phyloP scores from a whole-genome alignment of 1,140 invertebrate species.

The Amyelois transitella region DNA sequence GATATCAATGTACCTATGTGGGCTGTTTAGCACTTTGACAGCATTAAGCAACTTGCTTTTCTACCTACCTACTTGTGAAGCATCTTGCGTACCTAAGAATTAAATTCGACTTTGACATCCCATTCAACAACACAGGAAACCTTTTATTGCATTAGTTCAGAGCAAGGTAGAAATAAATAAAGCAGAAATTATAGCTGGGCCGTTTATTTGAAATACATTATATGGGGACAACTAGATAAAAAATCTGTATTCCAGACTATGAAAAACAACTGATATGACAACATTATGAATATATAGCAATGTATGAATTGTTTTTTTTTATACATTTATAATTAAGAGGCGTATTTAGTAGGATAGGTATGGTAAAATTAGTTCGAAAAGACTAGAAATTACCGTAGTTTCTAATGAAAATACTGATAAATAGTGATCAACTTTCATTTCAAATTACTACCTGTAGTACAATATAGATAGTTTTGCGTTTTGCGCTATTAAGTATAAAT shows the following conservation, averaged over 20 bases:
- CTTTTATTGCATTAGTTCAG: background rate
- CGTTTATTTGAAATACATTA: constrained; percentile 60
- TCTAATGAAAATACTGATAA: too few relatives aligned
- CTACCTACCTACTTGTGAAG: too few relatives aligned
- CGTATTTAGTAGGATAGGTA: constrained; percentile 14
- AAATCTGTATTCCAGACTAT: constrained; percentile 58
- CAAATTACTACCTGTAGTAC: too few relatives aligned
- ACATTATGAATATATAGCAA: constrained; percentile 51
- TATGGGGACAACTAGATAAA: constrained; percentile 58
- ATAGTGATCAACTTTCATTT: too few relatives aligned
- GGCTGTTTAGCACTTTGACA: too few relatives aligned
- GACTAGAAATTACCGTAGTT: constrained; percentile 4
- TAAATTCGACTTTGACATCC: too few relatives aligned
- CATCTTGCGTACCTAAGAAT: too few relatives aligned
- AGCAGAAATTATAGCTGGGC: constrained; percentile 45
- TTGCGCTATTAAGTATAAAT: too few relatives aligned
- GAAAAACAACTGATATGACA: constrained; percentile 66
- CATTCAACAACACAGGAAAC: too few relatives aligned
- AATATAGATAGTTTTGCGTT: too few relatives aligned
- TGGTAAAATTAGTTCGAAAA: constrained; percentile 29
- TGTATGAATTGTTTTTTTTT: constrained; percentile 31
- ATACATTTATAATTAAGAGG: constrained; percentile 16
- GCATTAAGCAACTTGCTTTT: too few relatives aligned
- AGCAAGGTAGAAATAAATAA: constrained; percentile 9
- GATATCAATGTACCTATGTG: too few relatives aligned